These are phyloP conservation scores for Calliphora vicina DNA, from an alignment of 1,140 invertebrate species.

Conservation along the genomic window DNA sequence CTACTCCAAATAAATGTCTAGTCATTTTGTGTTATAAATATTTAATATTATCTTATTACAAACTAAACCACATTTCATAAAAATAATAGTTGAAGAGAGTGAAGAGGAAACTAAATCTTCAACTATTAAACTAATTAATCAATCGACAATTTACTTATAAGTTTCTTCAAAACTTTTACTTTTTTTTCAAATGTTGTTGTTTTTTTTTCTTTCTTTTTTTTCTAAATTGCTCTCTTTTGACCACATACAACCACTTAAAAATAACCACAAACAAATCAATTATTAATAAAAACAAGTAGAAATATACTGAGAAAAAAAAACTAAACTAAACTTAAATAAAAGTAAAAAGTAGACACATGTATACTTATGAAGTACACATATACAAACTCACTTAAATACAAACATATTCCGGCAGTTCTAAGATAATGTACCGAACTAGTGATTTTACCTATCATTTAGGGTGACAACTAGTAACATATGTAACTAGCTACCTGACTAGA, in stretches of 20 bases:
- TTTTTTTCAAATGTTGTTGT: not conserved
- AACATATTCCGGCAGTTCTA: too few species aligned
- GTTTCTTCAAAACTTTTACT: not conserved
- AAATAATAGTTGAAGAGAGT: not conserved
- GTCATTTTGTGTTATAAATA: not conserved
- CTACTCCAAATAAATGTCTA: not conserved
- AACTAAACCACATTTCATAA: not conserved
- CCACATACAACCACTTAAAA: conserved; percentile 9
- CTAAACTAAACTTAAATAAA: not conserved
- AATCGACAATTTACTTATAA: not conserved
- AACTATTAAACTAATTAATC: conserved; percentile 13
- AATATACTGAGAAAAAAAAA: not conserved
- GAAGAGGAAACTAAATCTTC: not conserved
- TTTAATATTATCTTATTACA: not conserved
- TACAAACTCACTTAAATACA: too few species aligned
- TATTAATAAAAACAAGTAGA: not conserved
- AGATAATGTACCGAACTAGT: too few species aligned
- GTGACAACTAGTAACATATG: too few species aligned
- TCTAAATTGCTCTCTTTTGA: not conserved
- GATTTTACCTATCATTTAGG: too few species aligned
- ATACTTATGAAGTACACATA: too few species aligned
- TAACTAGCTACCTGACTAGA: too few species aligned
- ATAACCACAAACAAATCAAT: conserved; percentile 8
- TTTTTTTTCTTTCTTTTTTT: not conserved
- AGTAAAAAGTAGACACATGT: too few species aligned